Evolutionary conservation across 2,888 invertebrate genomes (phyloP), one percentile per base, ranked within the genome.

Genomic region (Cynaeus angustus): DNA sequence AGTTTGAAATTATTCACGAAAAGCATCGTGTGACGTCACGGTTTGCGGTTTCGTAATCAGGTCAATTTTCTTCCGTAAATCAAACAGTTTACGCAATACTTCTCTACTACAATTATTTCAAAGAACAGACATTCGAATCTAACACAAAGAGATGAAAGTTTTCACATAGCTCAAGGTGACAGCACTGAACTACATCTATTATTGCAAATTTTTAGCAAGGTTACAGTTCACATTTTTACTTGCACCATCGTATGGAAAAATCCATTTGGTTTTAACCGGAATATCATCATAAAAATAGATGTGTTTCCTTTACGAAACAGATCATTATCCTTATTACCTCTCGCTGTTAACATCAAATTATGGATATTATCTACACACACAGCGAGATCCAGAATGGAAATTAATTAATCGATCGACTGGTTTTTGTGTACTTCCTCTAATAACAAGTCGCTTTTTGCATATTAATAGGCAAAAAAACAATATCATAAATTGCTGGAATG

Each of bases 301-400:
- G 38, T 38, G 38, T 38, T 38, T 38, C 48, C 26, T 50, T 26
- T 10, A 26, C 50, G 8, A 50, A 30, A 50, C 50, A 50, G 50
- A 50, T 50, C 50, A 50, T 50, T 50, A 50, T 50, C 50, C 30
- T 50, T 50, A 50, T 50, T 50, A 50, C 30, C 26, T 50, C 50
- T 50, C 13, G 26, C 50, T 12, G 50, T 16, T 50, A 3, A 7
- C 9, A 28, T 26, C 30, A 50, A 50, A 50, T 50, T 50, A 50
- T 50, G 50, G 14, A 50, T 26, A 50, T 50, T 50, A 50, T 12
- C 26, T 26, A 10, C 28, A 10, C 30, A 50, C 50, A 30, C 12
- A 50, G 10, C n/a, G 50, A 26, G 26, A 50, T 3, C 28, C 12
- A 8, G 30, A 30, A n/a, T 30, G 3, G 30, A 50, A 50, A 50